phyloP scores from a whole-genome alignment of 1,140 invertebrate species.

The Heterodera schachtii region DNA sequence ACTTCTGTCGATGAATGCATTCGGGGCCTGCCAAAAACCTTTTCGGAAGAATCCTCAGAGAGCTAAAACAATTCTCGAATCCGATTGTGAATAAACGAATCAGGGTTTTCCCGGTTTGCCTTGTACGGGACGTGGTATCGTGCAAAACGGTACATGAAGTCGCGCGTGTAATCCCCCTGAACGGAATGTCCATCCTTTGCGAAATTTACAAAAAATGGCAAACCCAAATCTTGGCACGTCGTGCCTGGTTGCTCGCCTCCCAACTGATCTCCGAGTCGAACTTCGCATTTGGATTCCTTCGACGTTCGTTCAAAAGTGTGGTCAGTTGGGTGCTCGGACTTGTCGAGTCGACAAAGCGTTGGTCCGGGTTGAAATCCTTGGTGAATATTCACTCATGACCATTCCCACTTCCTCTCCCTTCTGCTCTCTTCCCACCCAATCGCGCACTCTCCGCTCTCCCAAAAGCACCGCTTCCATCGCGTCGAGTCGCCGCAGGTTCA shows the following conservation, averaged over 20 bases:
- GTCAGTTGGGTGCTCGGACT: constrained; percentile 12
- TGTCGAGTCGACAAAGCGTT: constrained; percentile 15
- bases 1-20: not conserved
- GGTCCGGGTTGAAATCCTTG: constrained; percentile 23
- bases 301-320: constrained; percentile 14
- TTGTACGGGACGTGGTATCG: constrained; percentile 26
- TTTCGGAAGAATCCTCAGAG: not conserved
- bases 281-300: constrained; percentile 23
- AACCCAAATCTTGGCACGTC: constrained; percentile 25
- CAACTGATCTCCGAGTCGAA: constrained; percentile 22
- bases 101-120: not conserved
- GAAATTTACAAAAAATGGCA: not conserved
- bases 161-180: constrained; percentile 28
- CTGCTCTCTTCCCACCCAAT: constrained; percentile 3
- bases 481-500: constrained; percentile 21
- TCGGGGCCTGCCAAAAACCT: not conserved
- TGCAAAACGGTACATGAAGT: constrained; percentile 29
- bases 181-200: not conserved
- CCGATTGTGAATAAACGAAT: not conserved
- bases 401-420: not conserved
- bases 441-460: constrained; percentile 15
- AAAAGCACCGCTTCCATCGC: constrained; percentile 12
- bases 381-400: not conserved
- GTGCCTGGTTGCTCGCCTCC: constrained; percentile 23
- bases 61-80: constrained; percentile 1